Evolutionary conservation across 2,797 vertebrate genomes (phyloP).

Genomic region (Alosa sapidissima): DNA sequence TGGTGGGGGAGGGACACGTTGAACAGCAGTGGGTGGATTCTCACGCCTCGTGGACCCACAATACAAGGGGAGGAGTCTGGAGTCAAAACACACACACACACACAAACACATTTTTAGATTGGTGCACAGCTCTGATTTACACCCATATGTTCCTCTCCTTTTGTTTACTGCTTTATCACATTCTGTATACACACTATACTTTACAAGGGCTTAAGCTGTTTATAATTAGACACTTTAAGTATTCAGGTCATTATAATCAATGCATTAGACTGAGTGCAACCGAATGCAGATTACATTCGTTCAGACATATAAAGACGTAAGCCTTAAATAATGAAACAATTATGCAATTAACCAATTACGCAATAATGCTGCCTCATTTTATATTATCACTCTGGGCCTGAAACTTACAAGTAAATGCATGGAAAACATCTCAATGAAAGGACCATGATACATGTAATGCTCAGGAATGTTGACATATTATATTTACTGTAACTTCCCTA

Average conservation of each 20-base stretch:
- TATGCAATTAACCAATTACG: no score
- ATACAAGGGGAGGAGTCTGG: conserved; percentile 82
- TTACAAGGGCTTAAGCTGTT: background rate
- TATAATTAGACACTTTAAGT: background rate
- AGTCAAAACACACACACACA: conserved; percentile 41
- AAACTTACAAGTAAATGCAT: background rate
- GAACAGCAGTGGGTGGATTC: conserved; percentile 90
- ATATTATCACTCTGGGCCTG: no score
- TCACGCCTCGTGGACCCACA: conserved; percentile 72
- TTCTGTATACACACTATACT: background rate
- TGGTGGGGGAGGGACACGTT: conserved; percentile 93
- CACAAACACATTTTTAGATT: background rate
- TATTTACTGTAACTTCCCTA: no score
- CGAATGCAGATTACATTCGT: background rate
- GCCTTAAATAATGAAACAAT: background rate
- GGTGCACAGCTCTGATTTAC: background rate
- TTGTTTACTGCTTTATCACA: background rate
- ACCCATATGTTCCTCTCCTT: background rate
- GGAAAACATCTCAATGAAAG: background rate
- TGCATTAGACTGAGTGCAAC: background rate
- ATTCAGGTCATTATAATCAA: background rate
- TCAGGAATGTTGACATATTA: background rate
- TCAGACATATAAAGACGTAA: background rate
- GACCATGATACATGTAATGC: background rate
- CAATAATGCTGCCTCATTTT: no score